Evolutionary conservation across 53 echinoderm and acorn worm genomes (phyloP).

Genomic region (Holothuria scabra): DNA sequence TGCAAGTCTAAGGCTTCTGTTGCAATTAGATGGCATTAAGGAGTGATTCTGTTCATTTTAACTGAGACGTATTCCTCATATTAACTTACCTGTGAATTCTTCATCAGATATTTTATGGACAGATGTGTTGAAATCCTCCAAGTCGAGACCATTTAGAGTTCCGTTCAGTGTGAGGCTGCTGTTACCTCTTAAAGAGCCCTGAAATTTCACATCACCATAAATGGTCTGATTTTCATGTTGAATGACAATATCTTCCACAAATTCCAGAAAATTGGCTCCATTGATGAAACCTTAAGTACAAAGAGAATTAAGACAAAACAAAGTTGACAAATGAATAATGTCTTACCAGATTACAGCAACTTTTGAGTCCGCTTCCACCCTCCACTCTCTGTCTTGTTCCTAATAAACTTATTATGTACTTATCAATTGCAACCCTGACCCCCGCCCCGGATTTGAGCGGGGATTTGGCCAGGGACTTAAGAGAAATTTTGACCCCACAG

Average conservation of each 20-base stretch:
- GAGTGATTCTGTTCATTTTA: too few species aligned
- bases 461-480: too few species aligned
- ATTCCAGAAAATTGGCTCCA: conserved; percentile 17
- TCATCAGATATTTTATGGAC: conserved; percentile 12
- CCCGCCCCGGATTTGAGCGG: too few species aligned
- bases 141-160: conserved; percentile 3
- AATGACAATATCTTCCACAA: conserved; percentile 63
- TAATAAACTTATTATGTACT: too few species aligned
- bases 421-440: too few species aligned
- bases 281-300: conserved; percentile 11
- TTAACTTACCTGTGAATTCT: conserved; percentile 6
- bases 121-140: conserved; percentile 27
- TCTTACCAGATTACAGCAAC: too few species aligned
- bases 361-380: too few species aligned
- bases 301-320: background rate
- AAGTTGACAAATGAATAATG: too few species aligned
- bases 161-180: conserved; percentile 23
- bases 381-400: too few species aligned
- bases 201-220: conserved; percentile 52
- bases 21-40: too few species aligned
- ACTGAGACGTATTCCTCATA: background rate
- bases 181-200: background rate
- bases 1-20: too few species aligned
- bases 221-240: conserved; percentile 61
- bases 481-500: too few species aligned